Evolutionary conservation across 2,113 vertebrate species (phyloP).

Genomic region (Microcebus griseorufus): DNA sequence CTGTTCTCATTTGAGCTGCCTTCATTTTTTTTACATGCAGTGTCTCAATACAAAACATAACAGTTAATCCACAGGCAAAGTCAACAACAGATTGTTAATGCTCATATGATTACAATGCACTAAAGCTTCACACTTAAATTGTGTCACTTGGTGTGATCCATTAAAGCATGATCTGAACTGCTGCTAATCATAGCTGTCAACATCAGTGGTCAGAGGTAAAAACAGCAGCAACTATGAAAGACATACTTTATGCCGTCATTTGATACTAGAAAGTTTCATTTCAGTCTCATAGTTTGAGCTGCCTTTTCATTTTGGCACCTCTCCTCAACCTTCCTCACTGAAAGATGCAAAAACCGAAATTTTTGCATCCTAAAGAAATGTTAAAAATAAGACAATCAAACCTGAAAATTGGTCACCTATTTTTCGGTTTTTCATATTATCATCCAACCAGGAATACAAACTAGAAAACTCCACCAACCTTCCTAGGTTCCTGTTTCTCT

Average conservation of each 20-base stretch:
- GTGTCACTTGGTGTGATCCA: background rate
- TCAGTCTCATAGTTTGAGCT: background rate
- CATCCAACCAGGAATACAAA: background rate
- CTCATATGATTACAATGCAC: background rate
- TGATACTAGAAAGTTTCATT: background rate
- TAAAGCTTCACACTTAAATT: background rate
- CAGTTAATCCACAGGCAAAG: background rate
- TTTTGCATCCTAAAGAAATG: background rate
- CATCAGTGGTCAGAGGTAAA: background rate
- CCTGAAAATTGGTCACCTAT: background rate
- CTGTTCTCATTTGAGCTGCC: background rate
- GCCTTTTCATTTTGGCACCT: background rate
- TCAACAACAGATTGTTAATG: background rate
- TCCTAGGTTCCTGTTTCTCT: background rate
- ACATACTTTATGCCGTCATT: background rate
- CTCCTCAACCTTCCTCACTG: background rate
- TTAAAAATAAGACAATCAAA: background rate
- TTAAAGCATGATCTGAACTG: background rate
- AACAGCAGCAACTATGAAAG: background rate
- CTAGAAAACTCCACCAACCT: background rate
- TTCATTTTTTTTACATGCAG: background rate
- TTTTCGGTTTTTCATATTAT: background rate
- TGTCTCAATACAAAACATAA: background rate
- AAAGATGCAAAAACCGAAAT: background rate
- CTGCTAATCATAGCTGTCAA: background rate